A percentile compares a stretch with the other conserved stretches of the same genome.
Evolutionary conservation across 1,140 invertebrate genomes (phyloP).

Genomic region (Galendromus occidentalis): DNA sequence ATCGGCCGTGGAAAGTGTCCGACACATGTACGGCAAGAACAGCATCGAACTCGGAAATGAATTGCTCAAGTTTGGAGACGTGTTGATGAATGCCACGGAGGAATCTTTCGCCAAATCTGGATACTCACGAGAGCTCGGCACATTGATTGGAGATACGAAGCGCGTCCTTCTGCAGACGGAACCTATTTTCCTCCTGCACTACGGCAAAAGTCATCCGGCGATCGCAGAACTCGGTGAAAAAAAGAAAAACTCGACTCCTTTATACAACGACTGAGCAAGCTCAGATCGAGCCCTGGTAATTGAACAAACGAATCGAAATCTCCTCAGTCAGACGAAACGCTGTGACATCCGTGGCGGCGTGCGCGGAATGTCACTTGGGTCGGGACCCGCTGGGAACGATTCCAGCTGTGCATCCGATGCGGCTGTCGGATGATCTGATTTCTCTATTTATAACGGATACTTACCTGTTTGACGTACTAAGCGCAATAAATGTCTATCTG

Average conservation of each 20-base stretch:
- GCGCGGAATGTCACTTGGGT: too few species aligned
- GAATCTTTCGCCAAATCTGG: conserved; percentile 14
- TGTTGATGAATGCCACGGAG: conserved; percentile 19
- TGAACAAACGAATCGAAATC: too few species aligned
- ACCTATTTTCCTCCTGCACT: background rate
- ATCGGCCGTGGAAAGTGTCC: conserved; percentile 29
- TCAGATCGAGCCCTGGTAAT: too few species aligned
- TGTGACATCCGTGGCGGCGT: too few species aligned
- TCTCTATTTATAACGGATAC: too few species aligned
- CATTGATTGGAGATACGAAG: conserved; percentile 1
- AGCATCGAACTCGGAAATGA: conserved; percentile 38
- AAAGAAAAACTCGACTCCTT: background rate
- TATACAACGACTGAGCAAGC: background rate
- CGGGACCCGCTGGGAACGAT: too few species aligned
- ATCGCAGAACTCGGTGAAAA: background rate
- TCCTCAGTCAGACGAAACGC: too few species aligned
- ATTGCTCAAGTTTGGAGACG: conserved; percentile 29
- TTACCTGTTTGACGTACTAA: too few species aligned
- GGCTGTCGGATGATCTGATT: too few species aligned
- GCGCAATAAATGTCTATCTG: too few species aligned
- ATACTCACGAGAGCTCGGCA: background rate
- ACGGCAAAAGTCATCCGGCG: background rate
- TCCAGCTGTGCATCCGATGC: too few species aligned
- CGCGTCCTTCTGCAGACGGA: conserved; percentile 4
- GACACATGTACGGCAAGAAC: conserved; percentile 32